Evolutionary conservation across 2,888 invertebrate genomes (phyloP), one percentile per base, ranked within the genome.

Genomic region (Caenorhabditis wallacei): DNA sequence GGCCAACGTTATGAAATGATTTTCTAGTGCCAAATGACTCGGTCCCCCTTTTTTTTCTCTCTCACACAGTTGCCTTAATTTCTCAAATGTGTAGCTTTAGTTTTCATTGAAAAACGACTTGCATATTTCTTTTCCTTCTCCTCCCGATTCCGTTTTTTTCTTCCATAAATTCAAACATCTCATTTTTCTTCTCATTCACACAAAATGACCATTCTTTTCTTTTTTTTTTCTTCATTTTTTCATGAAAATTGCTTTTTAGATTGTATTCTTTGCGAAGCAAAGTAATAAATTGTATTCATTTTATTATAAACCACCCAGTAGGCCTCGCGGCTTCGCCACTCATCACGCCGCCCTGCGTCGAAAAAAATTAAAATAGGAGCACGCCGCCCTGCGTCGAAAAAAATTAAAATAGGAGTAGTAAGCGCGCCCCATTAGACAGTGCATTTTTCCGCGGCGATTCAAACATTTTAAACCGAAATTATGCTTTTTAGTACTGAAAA

Each of bases 11-110:
- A 68, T 53, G 68, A 68, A 68, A 48, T 68, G 68, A 54, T 68
- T 68, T 68, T 68, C 53, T 68, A 64, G 64, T 64, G 64, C 64
- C 64, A 64, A 48, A 64, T 40, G 22, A n/a, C 68, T 68, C 53
- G 53, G 51, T 35, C 51, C 64, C n/a, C 18, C 2, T 7, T 11
- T 20, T 30, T 37, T 22, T 22, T 54, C 54, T 54, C 56, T 46
- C 63, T 63, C 66, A 18, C 68, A 24, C 37, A 48, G 26, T 53
- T 53, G 68, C 68, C 68, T 68, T 68, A 68, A 54, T 46, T n/a
- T 63, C 24, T 63, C 24, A 10, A 30, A 68, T 40, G 35, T 40
- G 35, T 68, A 68, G 68, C 68, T 68, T 68, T 68, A 68, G 68
- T 68, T 40, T 13, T 2, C 11, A 37, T 16, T 20, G 22, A 13